Conservation (phyloP, 2,113 vertebrate genomes). For the Rhizomys pruinosus region DNA sequence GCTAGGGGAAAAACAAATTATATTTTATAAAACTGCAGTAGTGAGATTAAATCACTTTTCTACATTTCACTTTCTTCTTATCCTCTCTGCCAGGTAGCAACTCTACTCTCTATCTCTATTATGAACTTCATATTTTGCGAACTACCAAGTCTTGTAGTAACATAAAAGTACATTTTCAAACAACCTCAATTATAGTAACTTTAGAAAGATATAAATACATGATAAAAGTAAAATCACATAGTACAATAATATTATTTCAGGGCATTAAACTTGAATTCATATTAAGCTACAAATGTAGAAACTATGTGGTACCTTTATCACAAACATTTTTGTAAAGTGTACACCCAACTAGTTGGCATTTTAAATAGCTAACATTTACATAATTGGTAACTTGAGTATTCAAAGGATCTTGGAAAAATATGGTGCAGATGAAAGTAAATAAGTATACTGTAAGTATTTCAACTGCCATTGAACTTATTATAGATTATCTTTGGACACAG, state of each 20-base stretch:
- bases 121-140: conserved; percentile 80
- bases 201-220: conserved; percentile 69
- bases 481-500: conserved; percentile 66
- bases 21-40: conserved; percentile 80
- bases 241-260: conserved; percentile 75
- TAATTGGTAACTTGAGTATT: conserved; percentile 58
- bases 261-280: conserved; percentile 65
- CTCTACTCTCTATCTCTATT: conserved; percentile 79
- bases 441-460: conserved; percentile 56
- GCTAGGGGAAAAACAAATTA: conserved; percentile 81
- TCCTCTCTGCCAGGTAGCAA: conserved; percentile 79
- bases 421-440: conserved; percentile 60
- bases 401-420: conserved; percentile 47
- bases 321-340: conserved; percentile 67
- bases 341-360: conserved; percentile 64
- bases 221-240: conserved; percentile 77
- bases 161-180: conserved; percentile 75
- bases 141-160: conserved; percentile 78
- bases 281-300: conserved; percentile 66
- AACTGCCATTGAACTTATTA: conserved; percentile 39
- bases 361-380: conserved; percentile 67
- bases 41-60: conserved; percentile 83
- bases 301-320: conserved; percentile 60
- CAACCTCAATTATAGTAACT: conserved; percentile 71
- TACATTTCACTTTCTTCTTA: conserved; percentile 83